phyloP scores from a whole-genome alignment of 1,140 invertebrate species.

The Whitmania pigra region DNA sequence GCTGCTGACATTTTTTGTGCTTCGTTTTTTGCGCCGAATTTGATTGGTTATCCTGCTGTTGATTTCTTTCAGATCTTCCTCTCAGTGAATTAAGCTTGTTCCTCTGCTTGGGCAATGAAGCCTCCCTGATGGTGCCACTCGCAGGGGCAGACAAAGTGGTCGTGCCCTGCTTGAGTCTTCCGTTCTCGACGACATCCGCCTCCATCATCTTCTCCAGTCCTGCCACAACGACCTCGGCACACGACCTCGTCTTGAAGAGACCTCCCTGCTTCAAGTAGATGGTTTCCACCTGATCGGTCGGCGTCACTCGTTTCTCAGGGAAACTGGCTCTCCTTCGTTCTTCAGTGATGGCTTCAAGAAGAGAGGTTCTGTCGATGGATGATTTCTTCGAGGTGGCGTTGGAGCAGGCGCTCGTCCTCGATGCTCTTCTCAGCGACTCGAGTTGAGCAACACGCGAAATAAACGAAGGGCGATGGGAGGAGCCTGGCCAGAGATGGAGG shows the following conservation, averaged over 20 bases:
- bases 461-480: background rate
- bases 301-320: constrained; percentile 1
- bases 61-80: background rate
- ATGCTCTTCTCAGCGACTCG: constrained; percentile 4
- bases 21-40: background rate
- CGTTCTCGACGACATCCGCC: background rate
- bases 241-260: background rate
- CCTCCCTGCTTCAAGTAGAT: background rate
- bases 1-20: background rate
- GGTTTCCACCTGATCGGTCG: background rate
- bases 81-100: no score
- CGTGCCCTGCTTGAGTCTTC: background rate
- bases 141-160: no score
- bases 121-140: no score
- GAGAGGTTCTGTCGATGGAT: background rate
- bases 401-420: background rate
- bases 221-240: constrained; percentile 1
- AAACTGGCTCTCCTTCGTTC: constrained; percentile 11
- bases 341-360: background rate
- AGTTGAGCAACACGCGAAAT: background rate
- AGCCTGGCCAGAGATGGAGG: constrained; percentile 15
- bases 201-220: constrained; percentile 6
- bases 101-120: no score
- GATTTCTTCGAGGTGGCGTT: background rate
- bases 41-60: background rate